phyloP scores from a whole-genome alignment of 2,797 vertebrate genomes.

The Huso huso region DNA sequence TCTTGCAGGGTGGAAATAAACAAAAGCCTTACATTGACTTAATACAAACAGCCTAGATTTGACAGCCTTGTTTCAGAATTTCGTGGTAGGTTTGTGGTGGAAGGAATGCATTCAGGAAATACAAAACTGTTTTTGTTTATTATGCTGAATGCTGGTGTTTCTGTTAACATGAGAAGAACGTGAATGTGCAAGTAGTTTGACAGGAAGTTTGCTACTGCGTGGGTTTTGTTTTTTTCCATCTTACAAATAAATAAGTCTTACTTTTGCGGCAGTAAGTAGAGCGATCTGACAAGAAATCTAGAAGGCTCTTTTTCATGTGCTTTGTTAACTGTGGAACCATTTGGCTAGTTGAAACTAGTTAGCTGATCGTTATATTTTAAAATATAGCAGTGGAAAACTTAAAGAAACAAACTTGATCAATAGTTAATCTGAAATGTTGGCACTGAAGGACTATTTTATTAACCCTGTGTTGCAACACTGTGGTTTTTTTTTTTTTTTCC shows the following conservation, averaged over 20 bases:
- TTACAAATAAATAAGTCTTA: conserved; percentile 22
- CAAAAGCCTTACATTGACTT: neutral
- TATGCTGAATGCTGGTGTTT: conserved; percentile 19
- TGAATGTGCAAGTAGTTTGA: conserved; percentile 37
- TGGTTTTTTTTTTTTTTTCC: too few species aligned
- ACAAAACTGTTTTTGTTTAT: conserved; percentile 25
- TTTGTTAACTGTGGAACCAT: neutral
- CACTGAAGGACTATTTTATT: too few species aligned
- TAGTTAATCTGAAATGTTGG: too few species aligned
- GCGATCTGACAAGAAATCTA: conserved; percentile 1
- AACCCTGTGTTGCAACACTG: too few species aligned
- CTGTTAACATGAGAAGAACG: conserved; percentile 2
- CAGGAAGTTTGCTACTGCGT: conserved; percentile 52
- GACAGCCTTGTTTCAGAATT: neutral
- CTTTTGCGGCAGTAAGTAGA: neutral
- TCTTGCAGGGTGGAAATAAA: neutral
- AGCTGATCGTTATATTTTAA: neutral
- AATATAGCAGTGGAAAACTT: neutral
- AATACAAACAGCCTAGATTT: neutral
- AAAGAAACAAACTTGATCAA: too few species aligned
- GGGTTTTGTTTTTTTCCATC: conserved; percentile 30
- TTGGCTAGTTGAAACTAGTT: neutral
- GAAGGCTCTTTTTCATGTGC: neutral
- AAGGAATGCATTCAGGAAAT: conserved; percentile 28
- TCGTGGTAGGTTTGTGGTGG: conserved; percentile 15